Percentiles rank a stretch among this genome's conserved stretches.
Conservation (phyloP, 2,797 vertebrate genomes). For the Buphagus erythrorhynchus region DNA sequence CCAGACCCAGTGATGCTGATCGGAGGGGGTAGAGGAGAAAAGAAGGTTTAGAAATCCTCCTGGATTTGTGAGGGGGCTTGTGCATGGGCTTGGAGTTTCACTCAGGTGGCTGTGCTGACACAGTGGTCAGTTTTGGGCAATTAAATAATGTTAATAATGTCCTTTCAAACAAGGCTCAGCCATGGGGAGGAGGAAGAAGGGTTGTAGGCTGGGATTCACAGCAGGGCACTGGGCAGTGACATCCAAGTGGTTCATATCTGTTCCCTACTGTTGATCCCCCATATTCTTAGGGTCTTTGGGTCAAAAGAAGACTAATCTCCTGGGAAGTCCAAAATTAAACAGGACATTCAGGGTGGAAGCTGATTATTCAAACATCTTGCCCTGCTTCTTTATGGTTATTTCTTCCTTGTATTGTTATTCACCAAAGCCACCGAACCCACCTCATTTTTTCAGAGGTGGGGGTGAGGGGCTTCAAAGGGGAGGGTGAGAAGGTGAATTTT, state of each 20-base stretch:
- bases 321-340: background rate
- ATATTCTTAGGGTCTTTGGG: background rate
- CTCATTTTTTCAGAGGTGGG: background rate
- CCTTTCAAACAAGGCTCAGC: background rate
- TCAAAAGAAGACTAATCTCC: background rate
- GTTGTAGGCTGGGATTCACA: background rate
- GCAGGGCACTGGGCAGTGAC: background rate
- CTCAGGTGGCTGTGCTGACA: background rate
- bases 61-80: accelerated
- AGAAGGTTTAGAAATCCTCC: background rate
- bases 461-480: background rate
- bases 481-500: background rate
- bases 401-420: background rate
- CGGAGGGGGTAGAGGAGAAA: background rate
- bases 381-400: background rate
- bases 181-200: accelerated
- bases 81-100: background rate
- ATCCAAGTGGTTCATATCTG: accelerated
- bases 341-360: background rate
- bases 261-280: background rate
- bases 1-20: background rate
- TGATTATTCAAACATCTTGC: background rate
- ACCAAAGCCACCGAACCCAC: background rate
- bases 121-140: accelerated
- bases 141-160: background rate